A percentile compares a stretch with the other conserved stretches of the same genome.
Evolutionary conservation across 2,113 vertebrate species (phyloP).

Genomic region (Datnioides undecimradiatus): DNA sequence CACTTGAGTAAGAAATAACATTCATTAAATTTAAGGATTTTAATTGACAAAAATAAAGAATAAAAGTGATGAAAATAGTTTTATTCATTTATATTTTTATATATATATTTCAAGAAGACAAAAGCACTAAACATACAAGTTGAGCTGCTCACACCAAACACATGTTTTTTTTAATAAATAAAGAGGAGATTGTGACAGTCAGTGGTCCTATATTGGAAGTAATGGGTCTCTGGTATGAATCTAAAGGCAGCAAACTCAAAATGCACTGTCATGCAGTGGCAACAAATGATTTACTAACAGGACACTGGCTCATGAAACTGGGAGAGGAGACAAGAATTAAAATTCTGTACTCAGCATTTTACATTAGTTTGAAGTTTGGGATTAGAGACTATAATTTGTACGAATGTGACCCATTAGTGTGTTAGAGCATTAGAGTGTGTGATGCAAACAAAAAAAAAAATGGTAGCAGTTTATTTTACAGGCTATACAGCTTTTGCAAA

Average conservation of each 20-base stretch:
- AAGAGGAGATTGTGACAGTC: background rate
- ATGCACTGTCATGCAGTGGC: background rate
- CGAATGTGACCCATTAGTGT: background rate
- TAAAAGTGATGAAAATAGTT: constrained; percentile 21
- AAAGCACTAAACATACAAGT: background rate
- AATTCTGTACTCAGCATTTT: background rate
- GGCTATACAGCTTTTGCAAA: background rate
- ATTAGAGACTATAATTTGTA: background rate
- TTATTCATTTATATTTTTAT: constrained; percentile 39
- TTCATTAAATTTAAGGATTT: background rate
- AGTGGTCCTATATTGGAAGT: background rate
- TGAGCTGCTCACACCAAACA: constrained; percentile 9
- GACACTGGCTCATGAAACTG: background rate
- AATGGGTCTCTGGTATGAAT: background rate
- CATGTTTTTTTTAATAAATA: constrained; percentile 54
- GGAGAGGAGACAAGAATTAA: background rate
- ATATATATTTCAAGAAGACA: constrained; percentile 10
- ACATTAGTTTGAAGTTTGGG: background rate
- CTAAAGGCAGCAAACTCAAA: background rate
- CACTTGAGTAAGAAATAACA: no score
- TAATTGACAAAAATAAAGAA: constrained; percentile 4
- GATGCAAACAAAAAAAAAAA: background rate
- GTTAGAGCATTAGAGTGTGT: background rate
- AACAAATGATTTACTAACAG: background rate
- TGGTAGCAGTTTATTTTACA: background rate